A percentile compares a stretch with the other conserved stretches of the same genome.
Conservation (phyloP, 2,888 invertebrate genomes). For the Balanococcus diminutus region DNA sequence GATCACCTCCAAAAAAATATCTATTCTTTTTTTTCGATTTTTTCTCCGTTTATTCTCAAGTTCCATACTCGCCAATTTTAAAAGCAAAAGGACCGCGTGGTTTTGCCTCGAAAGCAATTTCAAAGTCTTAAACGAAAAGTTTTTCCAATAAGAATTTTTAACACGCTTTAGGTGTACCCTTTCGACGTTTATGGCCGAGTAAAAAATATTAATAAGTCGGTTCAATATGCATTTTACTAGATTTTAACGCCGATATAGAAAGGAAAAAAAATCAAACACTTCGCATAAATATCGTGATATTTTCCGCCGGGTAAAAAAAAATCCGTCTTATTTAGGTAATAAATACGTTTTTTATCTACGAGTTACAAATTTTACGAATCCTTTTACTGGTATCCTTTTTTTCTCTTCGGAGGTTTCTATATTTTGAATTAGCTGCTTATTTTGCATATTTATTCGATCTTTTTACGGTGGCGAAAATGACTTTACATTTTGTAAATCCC, state of each 20-base stretch:
- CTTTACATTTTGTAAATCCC: constrained; percentile 31
- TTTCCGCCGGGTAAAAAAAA: not conserved
- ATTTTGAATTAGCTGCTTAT: constrained; percentile 31
- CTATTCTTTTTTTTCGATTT: no score
- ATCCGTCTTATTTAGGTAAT: constrained; percentile 8
- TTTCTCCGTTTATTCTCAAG: no score
- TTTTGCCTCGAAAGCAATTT: not conserved
- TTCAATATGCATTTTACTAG: not conserved
- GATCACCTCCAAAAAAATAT: no score
- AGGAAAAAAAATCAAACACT: not conserved
- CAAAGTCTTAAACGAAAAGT: not conserved
- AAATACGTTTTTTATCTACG: constrained; percentile 26
- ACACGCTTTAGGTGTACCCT: not conserved
- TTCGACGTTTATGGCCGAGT: not conserved
- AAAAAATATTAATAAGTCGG: not conserved
- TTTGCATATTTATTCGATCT: constrained; percentile 23
- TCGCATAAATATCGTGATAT: not conserved
- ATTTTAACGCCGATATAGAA: not conserved
- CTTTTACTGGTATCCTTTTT: constrained; percentile 22
- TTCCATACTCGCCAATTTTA: not conserved
- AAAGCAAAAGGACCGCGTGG: no score
- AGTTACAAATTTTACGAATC: constrained; percentile 26
- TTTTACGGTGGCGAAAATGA: constrained; percentile 13
- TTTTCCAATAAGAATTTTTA: not conserved
- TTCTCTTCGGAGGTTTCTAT: not conserved